Evolutionary conservation across 2,888 invertebrate species (phyloP).

Genomic region (Cephus spinipes): DNA sequence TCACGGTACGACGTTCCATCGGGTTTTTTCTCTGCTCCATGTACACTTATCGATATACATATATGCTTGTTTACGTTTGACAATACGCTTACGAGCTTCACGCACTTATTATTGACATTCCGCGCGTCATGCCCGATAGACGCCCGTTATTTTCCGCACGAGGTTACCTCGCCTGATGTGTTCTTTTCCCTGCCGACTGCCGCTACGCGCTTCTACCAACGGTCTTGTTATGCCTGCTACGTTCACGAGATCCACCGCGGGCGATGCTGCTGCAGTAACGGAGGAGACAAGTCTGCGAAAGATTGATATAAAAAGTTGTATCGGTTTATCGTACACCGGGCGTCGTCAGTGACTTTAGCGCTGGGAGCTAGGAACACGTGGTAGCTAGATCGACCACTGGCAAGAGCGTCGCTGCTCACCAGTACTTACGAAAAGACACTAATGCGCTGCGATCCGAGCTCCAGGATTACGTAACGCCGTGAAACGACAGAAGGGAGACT

Average conservation of each 20-base stretch:
- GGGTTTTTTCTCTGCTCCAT: neutral
- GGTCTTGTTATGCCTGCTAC: neutral
- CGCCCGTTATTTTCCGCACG: neutral
- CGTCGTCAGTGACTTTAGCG: no score
- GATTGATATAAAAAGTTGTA: neutral
- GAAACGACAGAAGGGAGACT: neutral
- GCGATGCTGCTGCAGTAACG: neutral
- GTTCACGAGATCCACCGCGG: neutral
- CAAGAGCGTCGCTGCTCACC: neutral
- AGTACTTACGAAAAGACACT: neutral
- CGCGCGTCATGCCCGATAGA: neutral
- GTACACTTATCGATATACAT: neutral
- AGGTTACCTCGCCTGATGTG: neutral
- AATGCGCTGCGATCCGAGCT: neutral
- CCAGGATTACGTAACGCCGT: neutral
- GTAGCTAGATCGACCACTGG: neutral
- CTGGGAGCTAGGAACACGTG: neutral
- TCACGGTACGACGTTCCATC: neutral
- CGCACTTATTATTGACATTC: neutral
- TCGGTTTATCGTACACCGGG: no score
- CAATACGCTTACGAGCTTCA: neutral
- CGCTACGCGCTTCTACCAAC: neutral
- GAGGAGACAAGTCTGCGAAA: neutral
- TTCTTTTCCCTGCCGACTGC: neutral
- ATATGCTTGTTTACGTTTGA: neutral